These are phyloP conservation scores for Loripinus fragilis DNA, from an alignment of 2,888 invertebrate genomes.

Conservation along the genomic window DNA sequence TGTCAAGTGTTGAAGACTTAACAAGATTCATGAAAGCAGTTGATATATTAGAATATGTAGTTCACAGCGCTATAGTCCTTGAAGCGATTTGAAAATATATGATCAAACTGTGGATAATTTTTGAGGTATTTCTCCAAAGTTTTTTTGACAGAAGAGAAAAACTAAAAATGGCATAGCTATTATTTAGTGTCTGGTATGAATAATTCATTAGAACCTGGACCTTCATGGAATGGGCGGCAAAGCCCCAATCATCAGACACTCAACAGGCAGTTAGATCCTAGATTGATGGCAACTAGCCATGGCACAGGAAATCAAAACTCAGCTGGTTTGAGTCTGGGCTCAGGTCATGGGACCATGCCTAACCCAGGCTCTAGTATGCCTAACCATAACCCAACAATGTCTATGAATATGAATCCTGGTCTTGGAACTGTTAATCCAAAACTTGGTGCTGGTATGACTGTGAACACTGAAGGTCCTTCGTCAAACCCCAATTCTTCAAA, in stretches of 20 bases:
- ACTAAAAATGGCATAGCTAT: not conserved
- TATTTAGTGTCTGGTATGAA: not conserved
- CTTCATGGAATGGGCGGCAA: not conserved
- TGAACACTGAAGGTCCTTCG: not conserved
- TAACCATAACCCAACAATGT: not conserved
- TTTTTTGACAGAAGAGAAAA: not conserved
- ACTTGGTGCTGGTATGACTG: not conserved
- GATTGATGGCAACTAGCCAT: not conserved
- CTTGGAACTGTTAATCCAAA: not conserved
- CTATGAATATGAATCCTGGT: not conserved
- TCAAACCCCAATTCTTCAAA: not conserved
- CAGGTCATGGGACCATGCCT: no score
- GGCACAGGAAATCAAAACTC: not conserved
- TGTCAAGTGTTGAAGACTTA: no score
- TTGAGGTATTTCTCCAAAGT: no score
- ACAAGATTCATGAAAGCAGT: no score
- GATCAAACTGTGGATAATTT: no score
- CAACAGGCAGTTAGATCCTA: not conserved
- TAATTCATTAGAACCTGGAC: not conserved
- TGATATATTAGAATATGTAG: no score
- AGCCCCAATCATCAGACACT: not conserved
- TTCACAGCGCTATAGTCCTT: no score
- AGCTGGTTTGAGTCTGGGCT: no score
- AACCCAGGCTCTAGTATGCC: no score
- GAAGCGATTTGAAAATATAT: no score